Conservation (phyloP, 2,113 vertebrate species). For the Nesoenas mayeri region DNA sequence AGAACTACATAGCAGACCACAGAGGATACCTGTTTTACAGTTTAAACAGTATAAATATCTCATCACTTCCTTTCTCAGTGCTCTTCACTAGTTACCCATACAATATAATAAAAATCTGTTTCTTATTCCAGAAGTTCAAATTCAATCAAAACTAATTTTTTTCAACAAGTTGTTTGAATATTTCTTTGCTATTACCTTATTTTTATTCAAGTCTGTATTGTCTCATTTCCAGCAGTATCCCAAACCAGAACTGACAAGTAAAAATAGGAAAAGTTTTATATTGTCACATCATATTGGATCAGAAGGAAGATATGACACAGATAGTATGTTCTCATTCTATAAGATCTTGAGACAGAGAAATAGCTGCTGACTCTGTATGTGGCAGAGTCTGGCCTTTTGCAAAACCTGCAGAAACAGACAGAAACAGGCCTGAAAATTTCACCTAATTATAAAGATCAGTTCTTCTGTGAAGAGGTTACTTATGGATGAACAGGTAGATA, state of each 20-base stretch:
- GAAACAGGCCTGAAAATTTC: background rate
- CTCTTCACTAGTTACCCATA: background rate
- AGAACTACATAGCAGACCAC: background rate
- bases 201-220: background rate
- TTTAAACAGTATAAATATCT: background rate
- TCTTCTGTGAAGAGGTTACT: background rate
- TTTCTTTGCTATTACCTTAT: background rate
- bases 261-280: background rate
- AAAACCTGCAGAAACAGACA: background rate
- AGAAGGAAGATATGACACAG: background rate
- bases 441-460: background rate
- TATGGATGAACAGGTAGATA: background rate
- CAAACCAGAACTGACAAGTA: background rate
- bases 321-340: background rate
- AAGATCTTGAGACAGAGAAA: background rate
- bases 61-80: background rate
- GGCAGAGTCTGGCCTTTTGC: background rate
- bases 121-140: background rate
- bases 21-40: background rate
- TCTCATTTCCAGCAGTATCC: background rate
- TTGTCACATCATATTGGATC: background rate
- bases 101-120: background rate
- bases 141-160: background rate
- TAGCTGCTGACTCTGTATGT: rapidly evolving
- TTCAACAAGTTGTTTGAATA: background rate